phyloP scores from a whole-genome alignment of 1,140 invertebrate genomes.

The Mactra quadrangularis region DNA sequence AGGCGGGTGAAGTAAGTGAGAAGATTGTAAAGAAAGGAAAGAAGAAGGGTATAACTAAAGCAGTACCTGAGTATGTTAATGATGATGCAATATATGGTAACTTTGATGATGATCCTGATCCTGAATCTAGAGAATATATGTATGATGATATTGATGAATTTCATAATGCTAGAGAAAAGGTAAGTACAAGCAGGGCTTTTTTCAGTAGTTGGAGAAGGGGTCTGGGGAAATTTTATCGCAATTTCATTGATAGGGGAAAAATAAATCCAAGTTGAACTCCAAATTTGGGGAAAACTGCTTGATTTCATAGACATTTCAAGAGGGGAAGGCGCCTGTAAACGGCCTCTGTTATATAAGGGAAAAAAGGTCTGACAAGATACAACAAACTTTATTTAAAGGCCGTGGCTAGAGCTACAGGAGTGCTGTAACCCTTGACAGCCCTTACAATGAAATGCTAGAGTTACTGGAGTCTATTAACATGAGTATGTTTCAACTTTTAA shows the following conservation, averaged over 20 bases:
- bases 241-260: too few relatives aligned
- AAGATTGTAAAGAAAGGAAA: too few relatives aligned
- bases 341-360: too few relatives aligned
- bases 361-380: background rate
- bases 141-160: conserved; percentile 66
- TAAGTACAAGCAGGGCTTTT: background rate
- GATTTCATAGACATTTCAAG: too few relatives aligned
- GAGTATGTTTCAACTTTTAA: too few relatives aligned
- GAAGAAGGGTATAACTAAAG: conserved; percentile 13
- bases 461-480: too few relatives aligned
- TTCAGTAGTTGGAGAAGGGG: too few relatives aligned
- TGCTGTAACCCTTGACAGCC: background rate
- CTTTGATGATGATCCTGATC: conserved; percentile 45
- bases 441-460: background rate
- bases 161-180: conserved; percentile 61
- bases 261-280: too few relatives aligned
- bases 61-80: conserved; percentile 47
- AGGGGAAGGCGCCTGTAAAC: too few relatives aligned
- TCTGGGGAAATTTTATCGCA: too few relatives aligned
- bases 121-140: conserved; percentile 56
- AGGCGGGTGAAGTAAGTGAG: too few relatives aligned
- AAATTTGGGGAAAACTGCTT: too few relatives aligned
- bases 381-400: background rate
- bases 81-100: conserved; percentile 45
- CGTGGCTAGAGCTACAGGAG: background rate